A percentile compares a stretch with the other conserved stretches of the same genome.
Conservation (phyloP, 2,888 invertebrate species). For the Taphrorychus bicolor region DNA sequence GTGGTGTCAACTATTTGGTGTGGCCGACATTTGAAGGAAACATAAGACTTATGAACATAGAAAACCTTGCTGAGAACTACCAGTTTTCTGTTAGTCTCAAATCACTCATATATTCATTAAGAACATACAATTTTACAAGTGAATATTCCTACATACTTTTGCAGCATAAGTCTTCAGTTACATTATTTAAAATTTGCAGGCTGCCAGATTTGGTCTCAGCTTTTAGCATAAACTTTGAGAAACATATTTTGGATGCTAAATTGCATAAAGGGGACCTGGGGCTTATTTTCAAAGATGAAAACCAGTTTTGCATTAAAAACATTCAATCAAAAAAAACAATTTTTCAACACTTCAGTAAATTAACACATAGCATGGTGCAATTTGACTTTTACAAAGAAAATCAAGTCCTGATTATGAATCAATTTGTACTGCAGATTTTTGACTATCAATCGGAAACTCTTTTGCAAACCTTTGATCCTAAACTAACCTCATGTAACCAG, state of each 20-base stretch:
- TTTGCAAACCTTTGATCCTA: constrained; percentile 40
- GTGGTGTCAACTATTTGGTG: constrained; percentile 41
- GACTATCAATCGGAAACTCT: constrained; percentile 37
- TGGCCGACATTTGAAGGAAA: constrained; percentile 38
- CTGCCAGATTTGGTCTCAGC: background rate
- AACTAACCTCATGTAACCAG: constrained; percentile 44
- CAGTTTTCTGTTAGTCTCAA: background rate
- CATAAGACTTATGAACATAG: constrained; percentile 13
- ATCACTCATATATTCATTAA: background rate
- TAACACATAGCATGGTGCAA: constrained; percentile 36
- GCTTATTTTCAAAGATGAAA: constrained; percentile 26
- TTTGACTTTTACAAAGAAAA: constrained; percentile 42
- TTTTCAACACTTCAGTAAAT: background rate
- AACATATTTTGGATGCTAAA: constrained; percentile 40
- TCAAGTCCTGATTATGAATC: constrained; percentile 41
- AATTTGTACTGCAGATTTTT: constrained; percentile 39
- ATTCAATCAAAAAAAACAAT: constrained; percentile 29
- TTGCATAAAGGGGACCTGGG: constrained; percentile 41
- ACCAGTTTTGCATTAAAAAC: constrained; percentile 41
- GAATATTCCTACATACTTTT: background rate
- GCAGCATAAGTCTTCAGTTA: background rate
- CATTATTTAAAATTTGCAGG: background rate
- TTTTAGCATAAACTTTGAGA: background rate
- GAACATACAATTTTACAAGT: background rate
- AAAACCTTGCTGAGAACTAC: background rate